Evolutionary conservation across 2,113 vertebrate genomes (phyloP).

Genomic region (Otus sunia): DNA sequence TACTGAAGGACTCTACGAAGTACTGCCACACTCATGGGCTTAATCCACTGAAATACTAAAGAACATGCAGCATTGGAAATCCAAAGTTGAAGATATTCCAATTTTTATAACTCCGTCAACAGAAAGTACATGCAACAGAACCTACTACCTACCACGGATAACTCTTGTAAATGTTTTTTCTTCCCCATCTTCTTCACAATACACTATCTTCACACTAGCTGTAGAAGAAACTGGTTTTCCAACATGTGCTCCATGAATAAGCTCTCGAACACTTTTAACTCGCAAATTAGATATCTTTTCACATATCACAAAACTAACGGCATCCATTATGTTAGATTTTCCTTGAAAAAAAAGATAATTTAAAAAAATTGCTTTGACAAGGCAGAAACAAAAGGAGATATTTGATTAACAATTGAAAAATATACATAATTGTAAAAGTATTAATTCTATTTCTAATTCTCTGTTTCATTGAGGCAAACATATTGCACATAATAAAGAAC

Average conservation of each 20-base stretch:
- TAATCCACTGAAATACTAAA: neutral
- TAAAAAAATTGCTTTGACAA: neutral
- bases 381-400: neutral
- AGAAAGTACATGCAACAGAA: neutral
- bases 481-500: neutral
- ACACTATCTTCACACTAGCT: slow-evolving; percentile 81
- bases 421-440: neutral
- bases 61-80: neutral
- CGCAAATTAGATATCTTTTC: slow-evolving; percentile 81
- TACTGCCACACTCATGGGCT: neutral
- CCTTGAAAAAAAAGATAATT: slow-evolving; percentile 62
- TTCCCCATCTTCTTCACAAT: slow-evolving; percentile 76
- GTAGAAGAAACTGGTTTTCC: slow-evolving; percentile 79
- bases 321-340: slow-evolving; percentile 97
- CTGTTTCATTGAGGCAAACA: neutral
- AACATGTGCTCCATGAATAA: slow-evolving; percentile 90
- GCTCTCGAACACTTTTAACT: slow-evolving; percentile 83
- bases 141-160: slow-evolving; percentile 75
- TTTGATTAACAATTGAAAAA: neutral
- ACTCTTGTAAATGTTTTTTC: slow-evolving; percentile 83
- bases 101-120: neutral
- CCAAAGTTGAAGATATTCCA: neutral
- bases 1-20: neutral
- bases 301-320: slow-evolving; percentile 90
- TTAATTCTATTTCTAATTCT: neutral